A percentile compares a stretch with the other conserved stretches of the same genome.
Conservation (phyloP, 92 coral and sea anemone species). For the Porites lobata region DNA sequence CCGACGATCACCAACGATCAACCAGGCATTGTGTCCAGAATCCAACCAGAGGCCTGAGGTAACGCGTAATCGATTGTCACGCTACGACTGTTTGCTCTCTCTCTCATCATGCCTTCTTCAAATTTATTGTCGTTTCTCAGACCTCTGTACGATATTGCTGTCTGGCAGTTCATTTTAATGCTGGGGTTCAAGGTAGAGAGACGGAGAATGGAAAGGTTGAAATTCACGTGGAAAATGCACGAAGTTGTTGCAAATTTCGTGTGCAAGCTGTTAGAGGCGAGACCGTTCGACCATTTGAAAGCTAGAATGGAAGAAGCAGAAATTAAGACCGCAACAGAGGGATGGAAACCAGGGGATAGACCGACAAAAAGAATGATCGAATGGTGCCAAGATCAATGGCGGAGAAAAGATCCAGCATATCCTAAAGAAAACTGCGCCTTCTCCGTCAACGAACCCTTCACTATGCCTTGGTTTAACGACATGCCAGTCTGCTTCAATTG, state of each 20-base stretch:
- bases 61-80: too few species aligned
- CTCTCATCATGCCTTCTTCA: constrained; percentile 32
- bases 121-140: constrained; percentile 36
- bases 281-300: constrained; percentile 44
- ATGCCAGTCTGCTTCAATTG: constrained; percentile 53
- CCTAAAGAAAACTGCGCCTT: not conserved
- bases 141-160: constrained; percentile 67
- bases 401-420: constrained; percentile 33
- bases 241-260: constrained; percentile 53
- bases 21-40: too few species aligned
- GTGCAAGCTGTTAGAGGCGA: constrained; percentile 56
- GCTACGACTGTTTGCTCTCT: too few species aligned
- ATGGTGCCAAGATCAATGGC: constrained; percentile 69
- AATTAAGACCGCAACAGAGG: constrained; percentile 38
- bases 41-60: too few species aligned
- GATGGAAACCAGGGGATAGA: constrained; percentile 35
- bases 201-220: not conserved
- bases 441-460: constrained; percentile 8
- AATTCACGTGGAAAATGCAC: constrained; percentile 59
- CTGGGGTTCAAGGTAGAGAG: not conserved
- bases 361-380: constrained; percentile 26
- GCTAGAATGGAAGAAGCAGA: constrained; percentile 32
- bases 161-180: constrained; percentile 66
- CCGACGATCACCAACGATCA: too few species aligned
- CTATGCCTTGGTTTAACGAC: constrained; percentile 33